Evolutionary conservation across 2,797 vertebrate genomes (phyloP), one percentile per base, ranked within the genome.

Genomic region (Lateolabrax maculatus): DNA sequence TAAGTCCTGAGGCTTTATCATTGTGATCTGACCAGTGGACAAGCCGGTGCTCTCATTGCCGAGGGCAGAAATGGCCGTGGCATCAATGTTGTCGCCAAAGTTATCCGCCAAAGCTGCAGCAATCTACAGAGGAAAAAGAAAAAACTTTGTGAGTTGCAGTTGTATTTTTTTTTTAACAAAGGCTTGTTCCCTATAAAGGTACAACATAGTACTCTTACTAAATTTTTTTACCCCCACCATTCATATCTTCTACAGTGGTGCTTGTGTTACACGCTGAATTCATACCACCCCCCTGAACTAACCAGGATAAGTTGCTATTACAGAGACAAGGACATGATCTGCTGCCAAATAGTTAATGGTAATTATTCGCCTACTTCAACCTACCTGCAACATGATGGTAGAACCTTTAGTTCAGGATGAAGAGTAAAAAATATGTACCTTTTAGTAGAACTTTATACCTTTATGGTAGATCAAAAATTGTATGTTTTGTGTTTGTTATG

Each of bases 21-120:
- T 15, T 9, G 3, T 34, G 57, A 96, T 70, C 90, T 95, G 94
- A 9, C 82, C 87, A 0, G 31, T 72, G 31, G 91, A 93, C 12
- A 96, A 1, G 49, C 90, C 80, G 0, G 1, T 41, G 83, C 90
- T 83, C 23, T 91, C 44, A 0, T 39, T 87, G 53, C 94, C 95
- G 0, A 96, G 90, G 7, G 75, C 58, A 9, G 21, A 0, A 6
- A 96, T 90, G 19, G 2, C 0, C 0, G 36, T 0, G 11, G 71
- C 3, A 1, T 77, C 75, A 4, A 95, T 67, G 29, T 25, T 49
- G 2, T 51, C 0, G 0, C 91, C 88, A 2, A 93, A 18, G 68
- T 93, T 95, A 25, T 21, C 27, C 0, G 91, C 87, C 78, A 96
- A 68, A 69, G 94, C 94, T 57, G 94, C 81, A 3, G 83, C 31